Base-by-base conservation (phyloP, 2,888 invertebrate species). In the Pilophorus perplexus region DNA sequence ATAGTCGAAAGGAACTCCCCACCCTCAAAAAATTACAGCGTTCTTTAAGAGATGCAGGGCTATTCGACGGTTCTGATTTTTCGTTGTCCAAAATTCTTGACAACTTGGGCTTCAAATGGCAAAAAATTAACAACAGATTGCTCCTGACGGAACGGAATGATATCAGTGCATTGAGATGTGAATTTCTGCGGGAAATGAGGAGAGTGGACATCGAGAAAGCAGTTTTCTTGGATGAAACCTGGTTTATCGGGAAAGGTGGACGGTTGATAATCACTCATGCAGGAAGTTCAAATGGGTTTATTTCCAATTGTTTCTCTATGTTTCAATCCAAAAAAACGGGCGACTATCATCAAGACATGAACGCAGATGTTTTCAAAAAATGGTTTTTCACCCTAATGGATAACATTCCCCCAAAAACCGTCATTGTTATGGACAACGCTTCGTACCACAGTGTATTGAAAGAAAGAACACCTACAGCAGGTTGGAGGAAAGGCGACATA, bases 111-210 rank as follows among this genome's bases (percentile, higher is more conserved):
- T 60, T 44, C n/a, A 18, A 2, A 14, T 18, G n/a, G 22, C 18
- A 23, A 44, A 60, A 25, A 60, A 25, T 60, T 28, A 44, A 60
- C 44, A 60, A 27, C 23, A 23, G 50, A n/a, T 2, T 25, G 14
- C 25, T 52, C 10, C 3, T 25, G 20, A 60, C 44, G 60, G 60
- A 60, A 25, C 42, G 44, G 25, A 42, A 23, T 12, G 42, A 42
- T 27, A 28, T 12, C 14, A 44, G 23, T 44, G 10, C 44, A 23
- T 20, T 23, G 22, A 44, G 44, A 14, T 60, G 60, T 28, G 16
- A 1, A 16, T 60, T 60, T 27, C 46, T 60, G 14, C 44, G 46
- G 14, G 46, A 25, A 46, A 46, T 46, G 3, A 14, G 22, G n/a
- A n/a, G 4, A 8, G 25, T 52, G 8, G 52, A 52, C 1, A 12